Conservation (phyloP, 2,888 invertebrate genomes). For the Sthenelais limicola region DNA sequence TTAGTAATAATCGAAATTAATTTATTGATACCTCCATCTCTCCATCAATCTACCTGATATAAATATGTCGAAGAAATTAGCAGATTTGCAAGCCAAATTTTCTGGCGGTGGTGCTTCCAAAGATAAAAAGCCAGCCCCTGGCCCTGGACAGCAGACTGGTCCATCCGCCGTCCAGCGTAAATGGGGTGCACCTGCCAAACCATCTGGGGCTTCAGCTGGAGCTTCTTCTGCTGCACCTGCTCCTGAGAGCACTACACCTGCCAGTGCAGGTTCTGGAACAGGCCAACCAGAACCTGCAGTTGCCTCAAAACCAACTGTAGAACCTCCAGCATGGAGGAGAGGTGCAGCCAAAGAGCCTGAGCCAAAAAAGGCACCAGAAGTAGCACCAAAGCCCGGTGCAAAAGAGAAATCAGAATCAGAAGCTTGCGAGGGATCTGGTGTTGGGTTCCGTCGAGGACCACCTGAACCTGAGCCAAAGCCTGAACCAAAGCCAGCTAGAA, state of each 20-base stretch:
- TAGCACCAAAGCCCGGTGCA: background rate
- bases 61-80: conserved; percentile 13
- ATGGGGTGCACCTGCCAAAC: conserved; percentile 22
- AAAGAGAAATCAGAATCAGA: background rate
- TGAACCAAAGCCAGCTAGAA: background rate
- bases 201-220: background rate
- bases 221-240: background rate
- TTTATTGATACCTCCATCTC: no score
- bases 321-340: no score
- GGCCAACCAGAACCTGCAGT: no score
- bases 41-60: no score
- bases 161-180: conserved; percentile 25
- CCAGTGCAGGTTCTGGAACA: no score
- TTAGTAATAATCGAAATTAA: no score
- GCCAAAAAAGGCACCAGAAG: no score
- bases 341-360: no score
- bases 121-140: conserved; percentile 18
- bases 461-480: background rate
- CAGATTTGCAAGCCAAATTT: conserved; percentile 21
- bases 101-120: background rate
- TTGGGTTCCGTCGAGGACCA: conserved; percentile 28
- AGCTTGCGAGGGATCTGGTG: conserved; percentile 12
- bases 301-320: no score
- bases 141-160: conserved; percentile 23
- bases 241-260: no score